Conservation (phyloP, 1,140 invertebrate species). For the Anadara kagoshimensis region DNA sequence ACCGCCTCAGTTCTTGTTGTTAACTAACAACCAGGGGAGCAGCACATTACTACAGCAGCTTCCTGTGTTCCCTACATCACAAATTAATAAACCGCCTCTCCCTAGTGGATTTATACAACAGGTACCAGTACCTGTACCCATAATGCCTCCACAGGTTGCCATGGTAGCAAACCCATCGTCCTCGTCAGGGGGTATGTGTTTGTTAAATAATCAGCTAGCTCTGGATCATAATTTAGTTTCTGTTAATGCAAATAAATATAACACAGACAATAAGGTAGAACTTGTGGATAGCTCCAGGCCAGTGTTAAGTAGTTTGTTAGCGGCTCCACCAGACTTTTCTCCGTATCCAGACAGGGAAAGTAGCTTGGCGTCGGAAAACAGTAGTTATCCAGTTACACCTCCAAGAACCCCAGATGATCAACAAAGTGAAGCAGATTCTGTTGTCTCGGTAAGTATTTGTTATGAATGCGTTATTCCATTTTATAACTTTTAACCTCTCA, state of each 20-base stretch:
- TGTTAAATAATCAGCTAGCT: neutral
- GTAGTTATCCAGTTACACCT: constrained; percentile 59
- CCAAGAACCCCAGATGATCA: constrained; percentile 61
- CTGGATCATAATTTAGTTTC: constrained; percentile 1
- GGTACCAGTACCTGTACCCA: no score
- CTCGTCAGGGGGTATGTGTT: constrained; percentile 6
- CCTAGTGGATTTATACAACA: no score
- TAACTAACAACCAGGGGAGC: no score
- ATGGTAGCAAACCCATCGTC: neutral
- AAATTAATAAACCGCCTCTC: no score
- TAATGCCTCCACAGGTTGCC: no score
- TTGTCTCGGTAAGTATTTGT: constrained; percentile 22
- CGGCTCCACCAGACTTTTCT: neutral
- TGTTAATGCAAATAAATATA: constrained; percentile 6
- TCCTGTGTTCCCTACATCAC: no score
- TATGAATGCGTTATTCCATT: no score
- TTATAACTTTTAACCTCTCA: no score
- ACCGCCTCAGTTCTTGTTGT: no score
- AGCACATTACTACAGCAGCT: no score
- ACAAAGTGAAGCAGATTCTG: constrained; percentile 31
- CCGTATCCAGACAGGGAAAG: constrained; percentile 3
- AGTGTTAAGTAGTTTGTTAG: constrained; percentile 13
- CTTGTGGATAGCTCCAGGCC: neutral
- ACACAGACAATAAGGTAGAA: neutral
- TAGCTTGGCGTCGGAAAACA: constrained; percentile 22